These are phyloP conservation scores for Zoanthus solanderi DNA, from an alignment of 92 coral and sea anemone species.

Conservation along the genomic window DNA sequence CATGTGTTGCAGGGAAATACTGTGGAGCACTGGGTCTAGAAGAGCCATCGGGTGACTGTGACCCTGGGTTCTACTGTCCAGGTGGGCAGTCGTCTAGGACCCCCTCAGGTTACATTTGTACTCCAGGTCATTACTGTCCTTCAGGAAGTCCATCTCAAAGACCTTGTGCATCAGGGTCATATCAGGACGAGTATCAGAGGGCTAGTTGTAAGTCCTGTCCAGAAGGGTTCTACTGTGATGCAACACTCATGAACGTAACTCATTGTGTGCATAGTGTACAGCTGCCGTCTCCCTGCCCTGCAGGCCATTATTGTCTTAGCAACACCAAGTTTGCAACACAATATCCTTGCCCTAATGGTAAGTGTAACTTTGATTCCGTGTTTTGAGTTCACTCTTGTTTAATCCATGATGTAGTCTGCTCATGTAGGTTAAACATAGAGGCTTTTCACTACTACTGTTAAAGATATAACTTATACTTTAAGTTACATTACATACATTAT, in stretches of 20 bases:
- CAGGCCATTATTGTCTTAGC: slow-evolving; percentile 91
- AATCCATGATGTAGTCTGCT: background rate
- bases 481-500: too few relatives aligned
- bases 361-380: background rate
- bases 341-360: slow-evolving; percentile 93
- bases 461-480: too few relatives aligned
- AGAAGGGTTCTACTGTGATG: slow-evolving; percentile 95
- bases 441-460: background rate
- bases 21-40: slow-evolving; percentile 90
- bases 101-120: slow-evolving; percentile 80
- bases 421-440: background rate
- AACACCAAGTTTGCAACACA: slow-evolving; percentile 91
- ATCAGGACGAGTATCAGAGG: slow-evolving; percentile 89
- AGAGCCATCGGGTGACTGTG: slow-evolving; percentile 83
- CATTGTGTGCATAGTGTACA: slow-evolving; percentile 95
- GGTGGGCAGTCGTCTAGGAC: slow-evolving; percentile 83
- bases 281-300: slow-evolving; percentile 88
- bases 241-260: slow-evolving; percentile 82
- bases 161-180: slow-evolving; percentile 84
- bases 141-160: slow-evolving; percentile 78
- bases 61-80: slow-evolving; percentile 93
- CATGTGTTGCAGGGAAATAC: slow-evolving; percentile 83
- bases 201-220: slow-evolving; percentile 88
- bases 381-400: background rate
- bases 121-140: slow-evolving; percentile 95